Evolutionary conservation across 2,113 vertebrate species (phyloP).

Genomic region (Ictidomys tridecemlineatus): DNA sequence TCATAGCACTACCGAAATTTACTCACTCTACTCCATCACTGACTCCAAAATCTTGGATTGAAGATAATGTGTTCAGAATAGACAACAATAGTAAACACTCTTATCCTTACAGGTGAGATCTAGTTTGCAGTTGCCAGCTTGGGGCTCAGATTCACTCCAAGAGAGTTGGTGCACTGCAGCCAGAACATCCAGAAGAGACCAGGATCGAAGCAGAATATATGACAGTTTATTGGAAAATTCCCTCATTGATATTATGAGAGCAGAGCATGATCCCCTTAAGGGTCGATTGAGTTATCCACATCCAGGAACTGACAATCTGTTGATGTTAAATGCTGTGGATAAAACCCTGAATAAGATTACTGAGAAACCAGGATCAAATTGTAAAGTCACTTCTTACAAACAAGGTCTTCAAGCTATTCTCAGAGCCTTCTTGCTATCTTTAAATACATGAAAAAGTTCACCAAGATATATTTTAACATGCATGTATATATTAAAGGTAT

Average conservation of each 20-base stretch:
- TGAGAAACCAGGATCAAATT: not conserved
- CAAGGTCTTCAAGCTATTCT: not conserved
- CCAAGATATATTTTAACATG: not conserved
- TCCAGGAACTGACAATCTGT: conserved; percentile 96
- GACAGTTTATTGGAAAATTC: too few relatives aligned
- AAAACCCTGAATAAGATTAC: not conserved
- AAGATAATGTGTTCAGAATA: conserved; percentile 97
- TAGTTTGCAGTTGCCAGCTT: too few relatives aligned
- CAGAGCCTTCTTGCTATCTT: not conserved
- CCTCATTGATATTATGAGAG: too few relatives aligned
- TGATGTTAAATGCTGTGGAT: conserved; percentile 94
- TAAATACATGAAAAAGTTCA: not conserved
- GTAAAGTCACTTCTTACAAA: not conserved
- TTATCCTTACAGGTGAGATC: conserved; percentile 96
- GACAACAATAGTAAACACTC: conserved; percentile 99
- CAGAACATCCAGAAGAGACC: too few relatives aligned
- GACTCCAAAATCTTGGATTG: conserved; percentile 97
- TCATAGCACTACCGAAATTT: conserved; percentile 99
- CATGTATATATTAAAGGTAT: not conserved
- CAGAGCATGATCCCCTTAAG: conserved; percentile 79
- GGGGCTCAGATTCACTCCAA: too few relatives aligned
- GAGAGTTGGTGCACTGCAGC: too few relatives aligned
- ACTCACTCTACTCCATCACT: conserved; percentile 94
- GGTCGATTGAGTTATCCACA: conserved; percentile 97
- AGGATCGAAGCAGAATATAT: too few relatives aligned